A percentile compares a stretch with the other conserved stretches of the same genome.
Conservation (phyloP, 2,797 vertebrate species). For the Phoxinus dragarum region DNA sequence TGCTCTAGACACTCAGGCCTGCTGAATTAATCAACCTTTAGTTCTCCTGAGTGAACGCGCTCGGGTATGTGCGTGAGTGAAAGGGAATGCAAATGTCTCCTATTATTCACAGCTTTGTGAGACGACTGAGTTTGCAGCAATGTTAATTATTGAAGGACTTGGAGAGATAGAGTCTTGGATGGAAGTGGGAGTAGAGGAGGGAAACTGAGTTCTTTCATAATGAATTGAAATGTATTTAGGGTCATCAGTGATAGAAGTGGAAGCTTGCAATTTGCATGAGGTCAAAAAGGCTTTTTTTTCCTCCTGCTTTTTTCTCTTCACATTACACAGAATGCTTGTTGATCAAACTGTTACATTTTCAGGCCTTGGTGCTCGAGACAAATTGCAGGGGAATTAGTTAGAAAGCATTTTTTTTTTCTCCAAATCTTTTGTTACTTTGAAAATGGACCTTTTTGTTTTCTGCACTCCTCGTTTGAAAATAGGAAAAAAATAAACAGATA, state of each 20-base stretch:
- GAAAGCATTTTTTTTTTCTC: constrained; percentile 4
- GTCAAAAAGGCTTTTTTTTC: background rate
- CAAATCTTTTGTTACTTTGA: constrained; percentile 22
- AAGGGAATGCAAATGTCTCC: constrained; percentile 75
- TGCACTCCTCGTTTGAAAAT: background rate
- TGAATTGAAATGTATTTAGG: constrained; percentile 52
- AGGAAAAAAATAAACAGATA: constrained; percentile 6
- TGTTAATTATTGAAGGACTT: constrained; percentile 71
- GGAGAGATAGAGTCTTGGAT: constrained; percentile 58
- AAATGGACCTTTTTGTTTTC: constrained; percentile 29
- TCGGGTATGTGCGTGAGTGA: constrained; percentile 53
- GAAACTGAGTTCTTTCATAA: constrained; percentile 40
- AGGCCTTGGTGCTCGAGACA: background rate
- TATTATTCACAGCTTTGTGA: constrained; percentile 67
- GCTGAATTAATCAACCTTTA: constrained; percentile 76
- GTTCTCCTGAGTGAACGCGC: constrained; percentile 67
- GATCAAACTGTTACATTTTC: background rate
- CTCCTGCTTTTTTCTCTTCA: background rate
- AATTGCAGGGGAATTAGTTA: constrained; percentile 7
- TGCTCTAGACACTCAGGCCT: constrained; percentile 71
- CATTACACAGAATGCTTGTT: background rate
- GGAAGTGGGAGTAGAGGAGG: constrained; percentile 53
- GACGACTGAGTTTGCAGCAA: constrained; percentile 65
- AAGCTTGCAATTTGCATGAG: constrained; percentile 37
- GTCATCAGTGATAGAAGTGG: constrained; percentile 44